Evolutionary conservation across 23 tunicate genomes (phyloP).

Genomic region (Phallusia fumigata): DNA sequence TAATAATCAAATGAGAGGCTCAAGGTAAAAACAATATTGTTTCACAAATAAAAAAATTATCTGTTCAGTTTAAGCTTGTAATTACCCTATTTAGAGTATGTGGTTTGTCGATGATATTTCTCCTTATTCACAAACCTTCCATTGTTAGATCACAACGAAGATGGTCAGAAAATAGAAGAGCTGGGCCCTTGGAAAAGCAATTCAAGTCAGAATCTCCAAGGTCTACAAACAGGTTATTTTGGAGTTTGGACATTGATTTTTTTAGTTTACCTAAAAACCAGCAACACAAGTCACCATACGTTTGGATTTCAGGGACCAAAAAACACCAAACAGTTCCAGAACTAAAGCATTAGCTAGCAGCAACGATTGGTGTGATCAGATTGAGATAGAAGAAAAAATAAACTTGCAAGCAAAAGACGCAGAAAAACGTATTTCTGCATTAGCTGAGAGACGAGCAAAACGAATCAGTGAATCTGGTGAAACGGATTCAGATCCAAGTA

Average conservation of each 20-base stretch:
- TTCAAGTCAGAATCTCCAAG: not conserved
- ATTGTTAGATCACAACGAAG: not conserved
- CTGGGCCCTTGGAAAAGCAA: not conserved
- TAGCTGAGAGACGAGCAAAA: not conserved
- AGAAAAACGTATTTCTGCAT: not conserved
- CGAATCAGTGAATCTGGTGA: conserved; percentile 14
- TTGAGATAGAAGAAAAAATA: conserved; percentile 36
- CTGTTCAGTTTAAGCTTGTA: too few relatives aligned
- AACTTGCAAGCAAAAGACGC: conserved; percentile 13
- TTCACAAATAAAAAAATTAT: too few relatives aligned
- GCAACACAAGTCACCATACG: not conserved
- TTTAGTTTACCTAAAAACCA: too few relatives aligned
- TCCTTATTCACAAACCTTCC: too few relatives aligned
- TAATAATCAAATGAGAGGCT: not conserved
- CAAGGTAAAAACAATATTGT: not conserved
- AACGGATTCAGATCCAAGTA: too few relatives aligned
- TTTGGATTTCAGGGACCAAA: not conserved
- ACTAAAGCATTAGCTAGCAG: conserved; percentile 39
- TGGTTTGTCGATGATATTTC: too few relatives aligned
- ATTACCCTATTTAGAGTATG: too few relatives aligned
- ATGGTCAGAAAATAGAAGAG: not conserved
- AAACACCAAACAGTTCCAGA: not conserved
- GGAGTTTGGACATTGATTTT: not conserved
- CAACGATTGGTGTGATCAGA: conserved; percentile 57
- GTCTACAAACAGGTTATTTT: not conserved